Base-by-base conservation (phyloP, 23 tunicate species). In the Trididemnum nubilum region DNA sequence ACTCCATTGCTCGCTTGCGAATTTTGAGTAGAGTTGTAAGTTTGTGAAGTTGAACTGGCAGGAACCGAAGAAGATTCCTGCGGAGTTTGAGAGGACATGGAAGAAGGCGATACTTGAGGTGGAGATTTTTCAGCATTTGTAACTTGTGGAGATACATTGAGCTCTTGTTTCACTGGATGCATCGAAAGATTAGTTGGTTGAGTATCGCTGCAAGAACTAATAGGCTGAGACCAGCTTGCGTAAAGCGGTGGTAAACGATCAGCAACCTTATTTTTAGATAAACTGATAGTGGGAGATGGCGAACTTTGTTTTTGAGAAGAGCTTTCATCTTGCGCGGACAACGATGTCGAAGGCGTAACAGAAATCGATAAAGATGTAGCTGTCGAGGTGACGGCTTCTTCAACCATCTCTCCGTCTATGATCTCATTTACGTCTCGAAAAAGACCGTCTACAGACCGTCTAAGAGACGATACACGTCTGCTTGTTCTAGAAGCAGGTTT, bases 371-470 rank as follows among this genome's bases (percentile, higher is more conserved):
- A 4, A 34, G 86, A 49, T 27, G 84, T 23, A 28, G 84, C 66
- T 25, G 36, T 31, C 9, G 75, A 26, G 7, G 84, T 33, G 0
- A 69, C 40, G n/a, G 71, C 18, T 2, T 24, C 35, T 27, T 73
- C 37, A 2, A 54, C 72, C 34, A 79, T 9, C 28, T 85, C 84
- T 21, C 90, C 83, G 25, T 85, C 90, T 32, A 85, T 85, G 72
- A 85, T 85, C 30, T 85, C 90, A 65, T 72, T 79, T 36, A 85
- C 90, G 40, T 85, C 90, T 34, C 90, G 76, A 74, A 85, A 79
- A 23, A 85, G 36, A 19, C 91, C 91, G 36, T 87, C 91, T 28
- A 71, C 86, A 57, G 84, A 70, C 0, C 79, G 89, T 1, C 85
- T 60, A 21, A 73, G 28, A 2, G 78, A 40, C 18, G 89, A 65